Evolutionary conservation across 2,113 vertebrate genomes (phyloP).

Genomic region (Anarhynchus alexandrinus): DNA sequence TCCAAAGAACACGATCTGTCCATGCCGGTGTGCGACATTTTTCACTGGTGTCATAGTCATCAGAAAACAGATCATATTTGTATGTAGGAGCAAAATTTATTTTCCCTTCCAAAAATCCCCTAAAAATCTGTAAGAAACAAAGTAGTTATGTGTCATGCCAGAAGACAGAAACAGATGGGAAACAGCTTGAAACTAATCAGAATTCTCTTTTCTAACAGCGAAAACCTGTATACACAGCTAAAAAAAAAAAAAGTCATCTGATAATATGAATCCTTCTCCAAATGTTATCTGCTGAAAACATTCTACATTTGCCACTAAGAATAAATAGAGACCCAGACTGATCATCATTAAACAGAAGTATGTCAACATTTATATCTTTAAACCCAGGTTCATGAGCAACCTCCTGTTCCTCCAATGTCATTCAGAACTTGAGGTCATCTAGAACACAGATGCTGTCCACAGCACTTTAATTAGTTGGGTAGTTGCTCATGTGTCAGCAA

Average conservation of each 20-base stretch:
- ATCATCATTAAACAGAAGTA: not conserved
- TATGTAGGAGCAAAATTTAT: constrained; percentile 96
- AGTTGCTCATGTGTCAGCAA: not conserved
- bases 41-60: constrained; percentile 98
- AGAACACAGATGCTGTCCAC: not conserved
- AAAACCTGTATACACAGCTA: not conserved
- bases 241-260: not conserved
- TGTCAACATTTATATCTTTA: not conserved
- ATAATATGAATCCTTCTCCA: not conserved
- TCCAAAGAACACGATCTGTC: constrained; percentile 98
- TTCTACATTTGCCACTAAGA: not conserved
- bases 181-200: not conserved
- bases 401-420: not conserved
- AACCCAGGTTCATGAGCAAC: not conserved
- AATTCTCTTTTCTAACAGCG: not conserved
- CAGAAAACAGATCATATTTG: constrained; percentile 98
- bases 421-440: not conserved
- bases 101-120: constrained; percentile 91
- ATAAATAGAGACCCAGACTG: not conserved
- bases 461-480: not conserved
- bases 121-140: constrained; percentile 83
- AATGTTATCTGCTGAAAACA: constrained; percentile 1
- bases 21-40: constrained; percentile 97
- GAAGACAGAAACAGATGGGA: not conserved
- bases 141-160: not conserved